Base-by-base conservation (phyloP, 2,888 invertebrate genomes). In the Spodoptera littoralis region DNA sequence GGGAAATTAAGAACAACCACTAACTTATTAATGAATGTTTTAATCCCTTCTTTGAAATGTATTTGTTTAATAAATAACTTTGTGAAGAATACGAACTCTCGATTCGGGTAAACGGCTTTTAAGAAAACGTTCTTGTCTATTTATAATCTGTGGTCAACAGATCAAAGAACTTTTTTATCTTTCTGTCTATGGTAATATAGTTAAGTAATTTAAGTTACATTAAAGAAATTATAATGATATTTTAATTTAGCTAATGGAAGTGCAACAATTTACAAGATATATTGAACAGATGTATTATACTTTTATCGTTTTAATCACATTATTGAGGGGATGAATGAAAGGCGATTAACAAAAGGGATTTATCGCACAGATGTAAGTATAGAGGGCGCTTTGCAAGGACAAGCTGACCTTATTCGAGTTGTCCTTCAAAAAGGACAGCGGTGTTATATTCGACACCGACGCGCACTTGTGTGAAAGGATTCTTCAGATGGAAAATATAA, bases 1-100 rank as follows among this genome's bases (percentile, higher is more conserved):
- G 65, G 76, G 65, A 85, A 83, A 85, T 85, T 81, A 81, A 85
- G 67, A 84, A 83, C 65, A 79, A 78, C 51, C 62, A 49, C 54
- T 58, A 52, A 48, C 51, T 63, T 59, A 68, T 59, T 60, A 45
- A 18, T 4, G 42, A 24, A 44, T 50, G 49, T 54, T 42, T 47
- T 48, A 72, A 75, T 43, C 56, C 8, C 62, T 52, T 70, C 22
- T 48, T 24, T 6, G 44, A 47, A 60, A 57, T 9, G 3, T 24
- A 50, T 12, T 27, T 56, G 12, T 27, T 36, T 57, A 13, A 49
- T 56, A 8, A 45, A 53, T 56, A 27, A 48, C 49, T 48, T 55
- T 13, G 42, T 2, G 9, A 54, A 22, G 8, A 36, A 36, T 8
- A 36, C 36, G 36, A 36, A 8, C 36, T 45, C 9, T 6, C 22